Conservation (phyloP, 2,797 vertebrate genomes). For the Neomorphus geoffroyi region DNA sequence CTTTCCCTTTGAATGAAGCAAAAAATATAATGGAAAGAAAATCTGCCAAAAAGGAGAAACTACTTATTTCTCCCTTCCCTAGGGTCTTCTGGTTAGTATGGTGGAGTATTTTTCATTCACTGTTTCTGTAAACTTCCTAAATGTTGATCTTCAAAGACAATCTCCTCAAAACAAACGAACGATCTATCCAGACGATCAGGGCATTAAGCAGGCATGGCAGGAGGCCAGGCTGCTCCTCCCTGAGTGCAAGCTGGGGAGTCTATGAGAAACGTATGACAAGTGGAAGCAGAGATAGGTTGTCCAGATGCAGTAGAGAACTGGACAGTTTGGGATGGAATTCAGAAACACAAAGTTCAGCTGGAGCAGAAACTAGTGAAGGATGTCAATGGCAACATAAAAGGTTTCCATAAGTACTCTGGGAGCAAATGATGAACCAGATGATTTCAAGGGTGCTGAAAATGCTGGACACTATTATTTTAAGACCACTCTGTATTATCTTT, state of each 20-base stretch:
- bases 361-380: not conserved
- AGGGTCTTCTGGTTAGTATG: not conserved
- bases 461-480: not conserved
- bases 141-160: not conserved
- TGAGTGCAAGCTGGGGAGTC: not conserved
- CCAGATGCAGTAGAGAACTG: not conserved
- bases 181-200: not conserved
- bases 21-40: not conserved
- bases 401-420: not conserved
- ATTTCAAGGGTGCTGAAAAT: not conserved
- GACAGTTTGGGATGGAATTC: not conserved
- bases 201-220: not conserved
- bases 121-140: not conserved
- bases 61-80: not conserved
- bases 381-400: not conserved
- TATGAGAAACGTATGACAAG: not conserved
- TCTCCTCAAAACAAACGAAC: not conserved
- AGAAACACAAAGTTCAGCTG: not conserved
- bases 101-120: rapidly evolving
- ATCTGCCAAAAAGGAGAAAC: not conserved
- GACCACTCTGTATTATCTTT: not conserved
- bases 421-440: not conserved
- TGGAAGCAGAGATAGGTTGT: not conserved
- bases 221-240: not conserved
- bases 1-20: not conserved